These are phyloP conservation scores for Characodon lateralis DNA, from an alignment of 2,797 vertebrate genomes.

Conservation along the genomic window DNA sequence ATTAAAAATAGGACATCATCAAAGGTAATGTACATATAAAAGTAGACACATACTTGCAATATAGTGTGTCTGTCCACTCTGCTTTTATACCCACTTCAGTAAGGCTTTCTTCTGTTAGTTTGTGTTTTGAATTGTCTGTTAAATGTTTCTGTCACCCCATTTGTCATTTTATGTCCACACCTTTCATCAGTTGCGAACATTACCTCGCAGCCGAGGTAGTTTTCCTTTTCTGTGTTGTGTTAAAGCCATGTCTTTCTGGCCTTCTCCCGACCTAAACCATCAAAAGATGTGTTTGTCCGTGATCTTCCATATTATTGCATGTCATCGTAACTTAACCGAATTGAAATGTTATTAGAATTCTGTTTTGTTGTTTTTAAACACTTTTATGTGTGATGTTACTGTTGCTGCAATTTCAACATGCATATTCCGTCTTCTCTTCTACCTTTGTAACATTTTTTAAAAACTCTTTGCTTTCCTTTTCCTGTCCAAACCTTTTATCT, in stretches of 20 bases:
- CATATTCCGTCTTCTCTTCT: conserved; percentile 22
- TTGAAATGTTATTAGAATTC: conserved; percentile 18
- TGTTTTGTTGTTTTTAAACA: not conserved
- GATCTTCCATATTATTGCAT: conserved; percentile 29
- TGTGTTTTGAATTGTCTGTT: not conserved
- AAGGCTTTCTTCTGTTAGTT: not conserved
- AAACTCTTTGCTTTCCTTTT: not conserved
- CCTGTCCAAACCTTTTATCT: conserved; percentile 19
- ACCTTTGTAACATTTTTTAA: not conserved
- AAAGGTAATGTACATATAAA: too few relatives aligned
- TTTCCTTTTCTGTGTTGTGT: conserved; percentile 26
- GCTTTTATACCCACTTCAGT: not conserved
- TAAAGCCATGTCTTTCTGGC: conserved; percentile 41
- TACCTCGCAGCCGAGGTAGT: conserved; percentile 16
- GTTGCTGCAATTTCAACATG: not conserved
- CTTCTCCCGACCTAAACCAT: conserved; percentile 31
- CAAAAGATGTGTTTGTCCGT: conserved; percentile 44
- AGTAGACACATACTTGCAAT: not conserved
- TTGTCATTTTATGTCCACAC: conserved; percentile 33
- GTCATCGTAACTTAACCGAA: conserved; percentile 13
- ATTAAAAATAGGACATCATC: too few relatives aligned
- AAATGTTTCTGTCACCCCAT: conserved; percentile 14
- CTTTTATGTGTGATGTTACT: not conserved
- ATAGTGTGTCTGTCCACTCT: not conserved
- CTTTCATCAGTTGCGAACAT: conserved; percentile 6